Percentiles rank a stretch among this genome's conserved stretches.
These are phyloP conservation scores for Hypolimnas misippus DNA, from an alignment of 2,888 invertebrate genomes.

Conservation along the genomic window DNA sequence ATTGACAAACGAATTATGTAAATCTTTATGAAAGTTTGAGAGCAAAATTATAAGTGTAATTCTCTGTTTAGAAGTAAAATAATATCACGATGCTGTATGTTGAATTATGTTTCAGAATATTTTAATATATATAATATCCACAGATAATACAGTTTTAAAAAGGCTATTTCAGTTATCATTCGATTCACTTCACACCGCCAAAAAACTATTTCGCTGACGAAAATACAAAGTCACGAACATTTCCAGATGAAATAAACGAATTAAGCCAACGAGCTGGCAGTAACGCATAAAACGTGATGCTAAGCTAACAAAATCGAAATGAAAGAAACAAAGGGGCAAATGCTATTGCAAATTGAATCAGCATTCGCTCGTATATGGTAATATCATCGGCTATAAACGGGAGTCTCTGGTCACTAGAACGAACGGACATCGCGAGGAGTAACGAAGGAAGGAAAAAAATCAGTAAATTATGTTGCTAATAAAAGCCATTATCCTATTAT, in stretches of 20 bases:
- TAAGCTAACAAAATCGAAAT: slow-evolving; percentile 40
- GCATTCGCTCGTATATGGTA: slow-evolving; percentile 54
- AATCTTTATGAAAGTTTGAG: no score
- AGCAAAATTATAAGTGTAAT: no score
- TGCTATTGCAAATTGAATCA: slow-evolving; percentile 59
- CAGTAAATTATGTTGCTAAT: background rate
- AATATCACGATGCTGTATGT: no score
- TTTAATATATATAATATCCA: no score
- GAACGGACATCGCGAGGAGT: slow-evolving; percentile 19
- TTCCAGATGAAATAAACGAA: slow-evolving; percentile 6
- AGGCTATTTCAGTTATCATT: no score
- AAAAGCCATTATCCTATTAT: background rate
- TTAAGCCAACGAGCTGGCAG: slow-evolving; percentile 7
- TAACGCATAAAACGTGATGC: slow-evolving; percentile 8
- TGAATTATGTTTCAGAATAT: no score
- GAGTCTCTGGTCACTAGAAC: slow-evolving; percentile 41
- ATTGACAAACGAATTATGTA: no score
- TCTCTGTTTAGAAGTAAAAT: no score
- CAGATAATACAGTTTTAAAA: background rate
- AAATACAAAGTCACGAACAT: slow-evolving; percentile 2
- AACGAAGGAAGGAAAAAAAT: slow-evolving; percentile 21
- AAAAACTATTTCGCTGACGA: slow-evolving; percentile 14
- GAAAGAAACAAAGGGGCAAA: slow-evolving; percentile 45
- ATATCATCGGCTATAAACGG: slow-evolving; percentile 50
- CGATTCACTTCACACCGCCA: no score